Conservation (phyloP, 2,797 vertebrate species). For the Centroberyx gerrardi region DNA sequence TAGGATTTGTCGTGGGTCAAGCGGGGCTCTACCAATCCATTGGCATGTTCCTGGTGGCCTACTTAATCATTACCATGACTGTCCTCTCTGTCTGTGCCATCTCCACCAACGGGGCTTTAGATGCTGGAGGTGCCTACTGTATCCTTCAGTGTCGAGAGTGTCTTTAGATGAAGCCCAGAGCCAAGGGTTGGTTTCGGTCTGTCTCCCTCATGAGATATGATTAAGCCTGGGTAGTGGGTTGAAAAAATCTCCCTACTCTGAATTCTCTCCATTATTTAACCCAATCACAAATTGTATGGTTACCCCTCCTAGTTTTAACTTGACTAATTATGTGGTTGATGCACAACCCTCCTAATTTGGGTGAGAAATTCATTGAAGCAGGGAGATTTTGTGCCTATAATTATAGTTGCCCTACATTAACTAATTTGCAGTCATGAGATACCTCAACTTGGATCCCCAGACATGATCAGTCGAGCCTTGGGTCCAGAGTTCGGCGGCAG, state of each 20-base stretch:
- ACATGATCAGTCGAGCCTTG: slow-evolving; percentile 90
- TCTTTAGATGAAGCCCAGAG: too few species aligned
- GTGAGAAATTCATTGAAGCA: background rate
- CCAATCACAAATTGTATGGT: background rate
- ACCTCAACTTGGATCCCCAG: slow-evolving; percentile 65
- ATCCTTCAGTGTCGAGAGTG: slow-evolving; percentile 82
- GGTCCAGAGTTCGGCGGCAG: slow-evolving; percentile 91
- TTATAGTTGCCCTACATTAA: background rate
- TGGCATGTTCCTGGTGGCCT: slow-evolving; percentile 90
- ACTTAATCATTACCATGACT: slow-evolving; percentile 94
- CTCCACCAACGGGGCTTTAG: slow-evolving; percentile 92
- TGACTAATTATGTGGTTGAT: background rate
- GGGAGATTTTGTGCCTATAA: background rate
- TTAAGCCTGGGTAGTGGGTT: background rate
- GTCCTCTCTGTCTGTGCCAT: slow-evolving; percentile 94
- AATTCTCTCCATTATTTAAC: background rate
- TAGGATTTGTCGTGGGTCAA: slow-evolving; percentile 89
- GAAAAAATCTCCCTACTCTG: background rate
- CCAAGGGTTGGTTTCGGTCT: background rate
- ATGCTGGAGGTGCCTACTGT: slow-evolving; percentile 94
- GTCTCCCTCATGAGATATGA: background rate
- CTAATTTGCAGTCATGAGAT: slow-evolving; percentile 1
- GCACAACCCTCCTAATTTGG: background rate
- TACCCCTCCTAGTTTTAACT: background rate
- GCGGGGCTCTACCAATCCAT: slow-evolving; percentile 90